Base-by-base conservation (phyloP, 2,797 vertebrate species). In the Syngnathus rostellatus region DNA sequence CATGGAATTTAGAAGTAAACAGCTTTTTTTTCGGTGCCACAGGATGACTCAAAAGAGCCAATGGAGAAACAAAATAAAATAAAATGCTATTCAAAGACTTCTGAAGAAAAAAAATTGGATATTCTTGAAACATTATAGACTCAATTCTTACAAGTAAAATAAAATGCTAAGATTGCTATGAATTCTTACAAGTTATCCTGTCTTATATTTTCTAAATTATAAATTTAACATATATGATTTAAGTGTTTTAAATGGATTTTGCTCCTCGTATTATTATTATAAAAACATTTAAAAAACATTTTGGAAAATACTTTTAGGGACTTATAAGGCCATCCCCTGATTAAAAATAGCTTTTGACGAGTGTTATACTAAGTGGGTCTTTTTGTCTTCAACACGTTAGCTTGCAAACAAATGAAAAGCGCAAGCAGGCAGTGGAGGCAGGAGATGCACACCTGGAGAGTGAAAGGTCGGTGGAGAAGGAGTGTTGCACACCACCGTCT, bases 401-500 rank as follows among this genome's bases (percentile, higher is more conserved):
- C 66, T 66, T 58, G 39, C 3, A 67, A 75, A 81, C 53, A 81
- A 72, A 77, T 41, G 54, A 77, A 59, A 37, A 67, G 39, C 38
- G 57, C 5, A 69, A 63, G 69, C 72, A 55, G n/a, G 77, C 67
- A 82, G 51, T 21, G 61, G 73, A 59, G 63, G 68, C 78, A 66
- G 74, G 77, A 64, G 76, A 77, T 71, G 85, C 85, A 89, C 91
- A 99, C 97, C 97, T 99, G 96, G 96, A 90, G 97, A 97, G 92
- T 96, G 96, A 97, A 98, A 98, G 83, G 95, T 94, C 83, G 95
- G 94, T 88, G 97, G 95, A 88, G 96, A 95, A 87, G 97, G 94
- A 86, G 95, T 92, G 93, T 94, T 98, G 93, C 95, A 98, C 89
- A 98, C 96, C 93, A 98, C 94, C 75, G 95, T 99, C 92, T 99